Conservation (phyloP, 1,140 invertebrate species). For the Zaprionus nigranus region DNA sequence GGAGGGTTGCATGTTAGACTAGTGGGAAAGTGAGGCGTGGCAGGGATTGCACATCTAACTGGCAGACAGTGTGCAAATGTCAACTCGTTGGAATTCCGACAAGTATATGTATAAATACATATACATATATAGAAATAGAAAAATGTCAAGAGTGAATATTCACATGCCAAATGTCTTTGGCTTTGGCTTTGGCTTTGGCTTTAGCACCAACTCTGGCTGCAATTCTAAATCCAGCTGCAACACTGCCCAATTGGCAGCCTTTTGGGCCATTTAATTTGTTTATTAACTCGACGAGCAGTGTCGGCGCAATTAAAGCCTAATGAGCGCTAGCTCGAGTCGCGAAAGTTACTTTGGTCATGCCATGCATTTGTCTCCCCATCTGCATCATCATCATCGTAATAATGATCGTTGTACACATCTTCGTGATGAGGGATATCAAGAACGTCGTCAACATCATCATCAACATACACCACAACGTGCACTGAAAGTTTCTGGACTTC, state of each 20-base stretch:
- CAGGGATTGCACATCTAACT: constrained; percentile 48
- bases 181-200: constrained; percentile 22
- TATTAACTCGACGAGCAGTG: constrained; percentile 53
- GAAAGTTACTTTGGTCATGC: constrained; percentile 50
- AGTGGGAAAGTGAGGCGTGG: neutral
- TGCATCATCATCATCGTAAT: constrained; percentile 23
- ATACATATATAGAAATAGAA: constrained; percentile 27
- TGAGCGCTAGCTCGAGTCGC: constrained; percentile 42
- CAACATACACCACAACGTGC: constrained; percentile 44
- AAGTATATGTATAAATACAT: constrained; percentile 39
- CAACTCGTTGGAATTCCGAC: constrained; percentile 57
- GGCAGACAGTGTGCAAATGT: constrained; percentile 61
- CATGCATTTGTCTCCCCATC: constrained; percentile 19
- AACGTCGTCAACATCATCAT: constrained; percentile 13
- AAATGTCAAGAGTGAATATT: constrained; percentile 37
- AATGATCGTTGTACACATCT: constrained; percentile 19
- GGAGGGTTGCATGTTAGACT: constrained; percentile 15
- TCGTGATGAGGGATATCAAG: constrained; percentile 6
- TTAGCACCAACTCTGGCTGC: constrained; percentile 5
- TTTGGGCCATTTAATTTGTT: constrained; percentile 53
- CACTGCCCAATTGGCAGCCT: constrained; percentile 52
- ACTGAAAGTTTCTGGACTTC: constrained; percentile 37
- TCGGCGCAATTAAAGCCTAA: constrained; percentile 52
- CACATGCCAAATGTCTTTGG: constrained; percentile 39
- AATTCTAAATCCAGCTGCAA: neutral